phyloP scores from a whole-genome alignment of 2,888 invertebrate genomes.

The Hyposoter didymator region DNA sequence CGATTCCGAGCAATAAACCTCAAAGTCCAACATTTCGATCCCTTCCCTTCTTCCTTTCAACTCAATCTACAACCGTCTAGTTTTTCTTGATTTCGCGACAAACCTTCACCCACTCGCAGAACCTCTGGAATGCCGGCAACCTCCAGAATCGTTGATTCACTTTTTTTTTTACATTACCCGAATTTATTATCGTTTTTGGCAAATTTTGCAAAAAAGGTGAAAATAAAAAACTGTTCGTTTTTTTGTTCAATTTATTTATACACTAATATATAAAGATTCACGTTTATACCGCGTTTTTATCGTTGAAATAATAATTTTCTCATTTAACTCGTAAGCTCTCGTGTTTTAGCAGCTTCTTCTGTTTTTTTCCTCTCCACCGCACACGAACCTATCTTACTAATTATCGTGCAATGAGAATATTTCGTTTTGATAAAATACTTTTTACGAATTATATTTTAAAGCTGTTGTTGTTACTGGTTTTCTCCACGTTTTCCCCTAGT shows the following conservation, averaged over 20 bases:
- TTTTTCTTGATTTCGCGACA: not conserved
- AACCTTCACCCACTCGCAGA: not conserved
- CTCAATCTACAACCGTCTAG: not conserved
- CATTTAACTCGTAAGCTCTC: conserved; percentile 43
- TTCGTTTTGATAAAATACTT: conserved; percentile 58
- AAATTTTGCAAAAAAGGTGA: not conserved
- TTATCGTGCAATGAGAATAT: conserved; percentile 25
- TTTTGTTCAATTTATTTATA: conserved; percentile 46
- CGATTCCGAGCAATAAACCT: conserved; percentile 72
- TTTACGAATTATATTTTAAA: conserved; percentile 34
- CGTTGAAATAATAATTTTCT: conserved; percentile 17
- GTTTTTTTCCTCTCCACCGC: conserved; percentile 21
- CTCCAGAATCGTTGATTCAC: not conserved
- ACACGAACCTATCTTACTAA: conserved; percentile 43
- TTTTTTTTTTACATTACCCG: not conserved
- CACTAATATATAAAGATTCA: conserved; percentile 28
- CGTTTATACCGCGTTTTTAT: conserved; percentile 47
- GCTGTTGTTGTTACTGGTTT: conserved; percentile 23
- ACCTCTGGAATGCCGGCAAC: not conserved
- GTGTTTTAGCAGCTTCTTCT: conserved; percentile 44
- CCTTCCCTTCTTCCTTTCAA: not conserved
- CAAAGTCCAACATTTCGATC: not conserved
- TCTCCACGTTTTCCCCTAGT: conserved; percentile 6
- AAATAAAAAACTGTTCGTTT: not conserved
- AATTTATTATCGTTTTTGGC: conserved; percentile 7